Percentiles rank a stretch among this genome's conserved stretches.
Evolutionary conservation across 2,888 invertebrate species (phyloP).

Genomic region (Dugesia japonica): DNA sequence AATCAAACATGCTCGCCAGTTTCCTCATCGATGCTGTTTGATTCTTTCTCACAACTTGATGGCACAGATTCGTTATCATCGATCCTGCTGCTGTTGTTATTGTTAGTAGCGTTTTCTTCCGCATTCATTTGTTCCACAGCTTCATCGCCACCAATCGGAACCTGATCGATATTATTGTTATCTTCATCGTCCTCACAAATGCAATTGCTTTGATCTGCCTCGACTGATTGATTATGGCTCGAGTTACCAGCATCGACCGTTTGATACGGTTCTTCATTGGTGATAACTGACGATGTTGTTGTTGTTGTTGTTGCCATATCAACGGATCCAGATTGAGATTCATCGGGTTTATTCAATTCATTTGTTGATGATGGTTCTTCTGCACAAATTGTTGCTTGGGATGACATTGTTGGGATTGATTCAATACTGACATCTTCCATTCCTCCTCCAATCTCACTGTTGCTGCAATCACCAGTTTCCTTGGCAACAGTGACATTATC

Average conservation of each 20-base stretch:
- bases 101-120: not conserved
- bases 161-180: no score
- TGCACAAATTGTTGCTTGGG: not conserved
- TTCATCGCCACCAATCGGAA: not conserved
- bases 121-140: not conserved
- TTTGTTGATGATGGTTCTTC: not conserved
- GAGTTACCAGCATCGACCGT: not conserved
- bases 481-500: no score
- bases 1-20: no score
- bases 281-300: no score
- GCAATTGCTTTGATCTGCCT: not conserved
- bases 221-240: not conserved
- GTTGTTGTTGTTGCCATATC: no score
- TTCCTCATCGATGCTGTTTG: no score
- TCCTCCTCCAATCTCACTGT: no score
- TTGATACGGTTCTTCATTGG: no score
- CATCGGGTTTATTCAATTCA: not conserved
- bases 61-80: not conserved
- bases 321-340: not conserved
- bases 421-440: no score
- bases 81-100: not conserved
- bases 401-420: not conserved
- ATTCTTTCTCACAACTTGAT: not conserved
- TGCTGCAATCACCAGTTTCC: no score
- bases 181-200: not conserved